Conservation (phyloP, 1,140 invertebrate genomes). For the Helicoverpa armigera region DNA sequence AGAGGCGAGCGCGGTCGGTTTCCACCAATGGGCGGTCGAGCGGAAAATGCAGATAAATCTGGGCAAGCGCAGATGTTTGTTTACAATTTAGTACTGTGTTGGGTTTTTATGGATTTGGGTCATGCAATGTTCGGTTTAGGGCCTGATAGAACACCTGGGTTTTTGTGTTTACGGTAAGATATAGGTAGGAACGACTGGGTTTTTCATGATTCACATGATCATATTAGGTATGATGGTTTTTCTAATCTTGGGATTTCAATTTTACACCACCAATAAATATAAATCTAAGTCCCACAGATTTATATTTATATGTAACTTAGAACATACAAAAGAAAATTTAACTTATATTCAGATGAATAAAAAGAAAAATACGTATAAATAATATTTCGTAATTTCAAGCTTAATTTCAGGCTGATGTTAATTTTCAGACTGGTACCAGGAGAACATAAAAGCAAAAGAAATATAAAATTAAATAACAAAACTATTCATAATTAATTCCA, state of each 20-base stretch:
- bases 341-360: too few relatives aligned
- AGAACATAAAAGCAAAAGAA: not conserved
- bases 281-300: too few relatives aligned
- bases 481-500: constrained; percentile 6
- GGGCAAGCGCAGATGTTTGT: constrained; percentile 39
- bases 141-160: not conserved
- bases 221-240: not conserved
- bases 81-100: constrained; percentile 14
- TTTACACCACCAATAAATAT: too few relatives aligned
- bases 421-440: too few relatives aligned
- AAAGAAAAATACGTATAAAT: too few relatives aligned
- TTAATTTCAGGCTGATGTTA: too few relatives aligned
- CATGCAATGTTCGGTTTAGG: not conserved
- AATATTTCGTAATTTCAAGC: too few relatives aligned
- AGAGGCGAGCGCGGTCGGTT: not conserved
- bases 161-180: not conserved
- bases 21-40: constrained; percentile 31
- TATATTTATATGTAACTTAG: too few relatives aligned
- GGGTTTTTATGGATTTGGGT: constrained; percentile 34
- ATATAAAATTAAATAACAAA: not conserved
- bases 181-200: too few relatives aligned
- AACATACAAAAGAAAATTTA: too few relatives aligned
- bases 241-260: too few relatives aligned
- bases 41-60: constrained; percentile 42
- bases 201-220: too few relatives aligned